A percentile compares a stretch with the other conserved stretches of the same genome.
Conservation (phyloP, 2,888 invertebrate species). For the Luperina nickerlii region DNA sequence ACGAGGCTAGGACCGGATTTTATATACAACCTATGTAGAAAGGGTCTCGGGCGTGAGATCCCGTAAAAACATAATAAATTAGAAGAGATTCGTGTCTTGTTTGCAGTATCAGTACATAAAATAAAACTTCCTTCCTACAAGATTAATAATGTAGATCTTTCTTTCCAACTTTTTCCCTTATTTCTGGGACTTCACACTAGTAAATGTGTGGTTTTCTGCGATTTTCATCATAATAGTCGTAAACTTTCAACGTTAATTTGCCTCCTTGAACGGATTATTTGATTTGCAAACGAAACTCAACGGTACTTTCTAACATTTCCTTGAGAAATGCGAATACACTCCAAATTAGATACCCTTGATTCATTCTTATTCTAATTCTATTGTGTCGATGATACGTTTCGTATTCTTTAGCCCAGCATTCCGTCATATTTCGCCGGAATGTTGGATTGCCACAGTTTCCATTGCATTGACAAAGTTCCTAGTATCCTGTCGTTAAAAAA, state of each 20-base stretch:
- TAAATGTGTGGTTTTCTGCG: background rate
- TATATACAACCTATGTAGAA: conserved; percentile 31
- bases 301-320: conserved; percentile 47
- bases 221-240: background rate
- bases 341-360: background rate
- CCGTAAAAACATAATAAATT: conserved; percentile 45
- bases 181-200: background rate
- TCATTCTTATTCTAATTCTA: background rate
- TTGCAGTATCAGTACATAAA: background rate
- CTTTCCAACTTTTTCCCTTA: background rate
- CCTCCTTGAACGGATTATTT: conserved; percentile 49
- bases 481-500: background rate
- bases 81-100: conserved; percentile 18
- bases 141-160: conserved; percentile 10
- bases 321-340: conserved; percentile 46
- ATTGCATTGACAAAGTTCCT: conserved; percentile 63
- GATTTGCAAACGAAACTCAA: conserved; percentile 46
- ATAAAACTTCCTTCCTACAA: conserved; percentile 1
- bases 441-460: conserved; percentile 37
- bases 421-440: background rate
- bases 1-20: conserved; percentile 33
- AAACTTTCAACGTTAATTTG: conserved; percentile 40
- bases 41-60: conserved; percentile 18
- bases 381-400: background rate
- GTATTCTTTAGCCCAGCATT: background rate